A percentile compares a stretch with the other conserved stretches of the same genome.
Conservation (phyloP, 1,140 invertebrate species). For the Agrypnia vestita region DNA sequence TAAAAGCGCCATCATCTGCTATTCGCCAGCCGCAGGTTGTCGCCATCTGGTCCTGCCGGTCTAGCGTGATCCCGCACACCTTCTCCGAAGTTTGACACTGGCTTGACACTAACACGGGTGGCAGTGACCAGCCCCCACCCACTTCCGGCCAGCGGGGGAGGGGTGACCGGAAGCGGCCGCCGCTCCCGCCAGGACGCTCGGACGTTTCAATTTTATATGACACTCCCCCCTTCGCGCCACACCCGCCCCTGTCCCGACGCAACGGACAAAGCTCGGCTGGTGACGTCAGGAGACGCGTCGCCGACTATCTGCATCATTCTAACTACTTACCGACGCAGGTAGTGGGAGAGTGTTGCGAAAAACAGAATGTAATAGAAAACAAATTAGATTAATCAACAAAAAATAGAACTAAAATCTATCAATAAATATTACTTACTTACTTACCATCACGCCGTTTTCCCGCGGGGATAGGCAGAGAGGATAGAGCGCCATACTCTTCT, state of each 20-base stretch:
- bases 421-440: too few relatives aligned
- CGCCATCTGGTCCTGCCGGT: too few relatives aligned
- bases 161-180: conserved; percentile 31
- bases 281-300: conserved; percentile 2
- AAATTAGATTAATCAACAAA: too few relatives aligned
- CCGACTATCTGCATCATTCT: neutral
- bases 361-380: too few relatives aligned
- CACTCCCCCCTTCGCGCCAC: conserved; percentile 2
- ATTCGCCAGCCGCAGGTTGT: too few relatives aligned
- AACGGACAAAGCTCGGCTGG: neutral
- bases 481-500: too few relatives aligned
- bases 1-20: too few relatives aligned
- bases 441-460: too few relatives aligned
- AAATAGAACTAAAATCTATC: too few relatives aligned
- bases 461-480: too few relatives aligned
- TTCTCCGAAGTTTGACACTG: conserved; percentile 16
- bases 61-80: neutral
- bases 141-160: conserved; percentile 7
- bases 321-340: neutral
- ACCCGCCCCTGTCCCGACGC: neutral
- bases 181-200: conserved; percentile 23
- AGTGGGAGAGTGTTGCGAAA: neutral
- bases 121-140: neutral
- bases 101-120: conserved; percentile 23
- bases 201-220: conserved; percentile 49